These are phyloP conservation scores for Gryon sp. DNA, from an alignment of 1,140 invertebrate species.

Conservation along the genomic window DNA sequence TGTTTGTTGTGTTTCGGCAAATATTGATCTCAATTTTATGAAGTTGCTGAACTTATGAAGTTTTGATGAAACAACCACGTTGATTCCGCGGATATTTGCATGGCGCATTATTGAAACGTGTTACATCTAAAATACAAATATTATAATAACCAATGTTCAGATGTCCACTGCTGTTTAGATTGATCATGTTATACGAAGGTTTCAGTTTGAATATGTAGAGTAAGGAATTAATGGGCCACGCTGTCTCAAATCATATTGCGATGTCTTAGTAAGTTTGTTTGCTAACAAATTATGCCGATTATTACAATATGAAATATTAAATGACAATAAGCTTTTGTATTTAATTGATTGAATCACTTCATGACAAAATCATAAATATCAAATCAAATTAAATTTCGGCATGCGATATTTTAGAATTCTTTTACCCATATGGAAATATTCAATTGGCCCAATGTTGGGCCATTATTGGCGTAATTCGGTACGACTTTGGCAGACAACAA, in stretches of 20 bases:
- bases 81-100: constrained; percentile 6
- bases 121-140: constrained; percentile 42
- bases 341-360: not conserved
- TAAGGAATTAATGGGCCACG: constrained; percentile 28
- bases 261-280: constrained; percentile 5
- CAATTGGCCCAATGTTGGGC: too few species aligned
- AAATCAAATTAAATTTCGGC: too few species aligned
- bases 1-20: constrained; percentile 32
- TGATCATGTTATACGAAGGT: constrained; percentile 28
- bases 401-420: too few species aligned
- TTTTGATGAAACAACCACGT: constrained; percentile 40
- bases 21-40: constrained; percentile 38
- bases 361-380: too few species aligned
- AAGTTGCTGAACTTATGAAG: constrained; percentile 19
- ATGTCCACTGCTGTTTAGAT: constrained; percentile 9
- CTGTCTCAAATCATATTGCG: not conserved
- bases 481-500: too few species aligned
- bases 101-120: constrained; percentile 34
- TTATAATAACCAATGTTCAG: constrained; percentile 44
- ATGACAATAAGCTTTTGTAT: not conserved
- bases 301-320: not conserved
- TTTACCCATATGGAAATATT: too few species aligned
- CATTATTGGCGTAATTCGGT: too few species aligned
- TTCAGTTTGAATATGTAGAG: constrained; percentile 23
- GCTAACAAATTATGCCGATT: constrained; percentile 24